These are phyloP conservation scores for Sinocyclocheilus anshuiensis DNA, from an alignment of 2,113 vertebrate species.

Conservation along the genomic window DNA sequence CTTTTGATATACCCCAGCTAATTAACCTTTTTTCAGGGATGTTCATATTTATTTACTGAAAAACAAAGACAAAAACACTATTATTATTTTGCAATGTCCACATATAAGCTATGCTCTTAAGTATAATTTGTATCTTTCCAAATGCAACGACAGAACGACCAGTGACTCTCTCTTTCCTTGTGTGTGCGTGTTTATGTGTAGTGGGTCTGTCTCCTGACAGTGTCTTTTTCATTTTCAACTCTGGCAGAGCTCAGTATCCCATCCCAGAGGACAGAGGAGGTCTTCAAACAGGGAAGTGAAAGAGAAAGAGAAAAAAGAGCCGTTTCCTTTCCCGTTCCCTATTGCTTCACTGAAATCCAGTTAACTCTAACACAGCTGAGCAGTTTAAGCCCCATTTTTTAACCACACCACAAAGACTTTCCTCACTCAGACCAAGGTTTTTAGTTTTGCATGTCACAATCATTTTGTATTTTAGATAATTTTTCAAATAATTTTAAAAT, in stretches of 20 bases:
- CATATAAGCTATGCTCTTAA: not conserved
- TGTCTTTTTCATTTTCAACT: conserved; percentile 19
- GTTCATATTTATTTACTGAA: too few relatives aligned
- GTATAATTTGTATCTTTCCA: not conserved
- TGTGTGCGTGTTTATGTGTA: not conserved
- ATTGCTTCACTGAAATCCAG: conserved; percentile 1
- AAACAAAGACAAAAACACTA: not conserved
- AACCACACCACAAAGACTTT: conserved; percentile 9
- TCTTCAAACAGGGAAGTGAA: conserved; percentile 30
- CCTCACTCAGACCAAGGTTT: not conserved
- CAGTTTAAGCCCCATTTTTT: not conserved
- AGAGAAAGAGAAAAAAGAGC: not conserved
- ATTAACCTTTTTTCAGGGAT: too few relatives aligned
- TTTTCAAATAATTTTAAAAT: not conserved
- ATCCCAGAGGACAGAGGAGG: conserved; percentile 34
- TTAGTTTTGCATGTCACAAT: not conserved
- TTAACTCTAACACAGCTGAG: conserved; percentile 17
- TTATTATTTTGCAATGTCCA: not conserved
- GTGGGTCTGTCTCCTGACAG: not conserved
- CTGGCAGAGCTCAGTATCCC: conserved; percentile 27
- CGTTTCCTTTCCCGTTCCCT: not conserved
- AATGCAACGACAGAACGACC: not conserved
- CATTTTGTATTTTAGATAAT: not conserved
- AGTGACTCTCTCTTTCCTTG: not conserved
- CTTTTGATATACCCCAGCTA: too few relatives aligned